A percentile compares a stretch with the other conserved stretches of the same genome.
phyloP scores from a whole-genome alignment of 2,888 invertebrate species.

The Pterobdella sp. region DNA sequence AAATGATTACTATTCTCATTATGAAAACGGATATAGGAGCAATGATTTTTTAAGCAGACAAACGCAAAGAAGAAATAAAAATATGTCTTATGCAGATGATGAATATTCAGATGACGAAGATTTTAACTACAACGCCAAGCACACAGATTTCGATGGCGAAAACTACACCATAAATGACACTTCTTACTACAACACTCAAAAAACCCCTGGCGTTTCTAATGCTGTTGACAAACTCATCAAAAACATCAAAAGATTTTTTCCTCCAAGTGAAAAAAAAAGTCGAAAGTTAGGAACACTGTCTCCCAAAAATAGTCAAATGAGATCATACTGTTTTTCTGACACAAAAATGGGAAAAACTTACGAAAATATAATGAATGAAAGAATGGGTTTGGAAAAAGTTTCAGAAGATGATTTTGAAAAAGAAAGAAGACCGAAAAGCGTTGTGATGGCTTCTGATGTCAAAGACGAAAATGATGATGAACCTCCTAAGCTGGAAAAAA shows the following conservation, averaged over 20 bases:
- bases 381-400: background rate
- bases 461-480: background rate
- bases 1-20: background rate
- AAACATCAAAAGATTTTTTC: conserved; percentile 15
- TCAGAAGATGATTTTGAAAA: background rate
- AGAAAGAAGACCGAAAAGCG: background rate
- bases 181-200: background rate
- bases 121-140: background rate
- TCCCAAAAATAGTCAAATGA: background rate
- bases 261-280: background rate
- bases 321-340: conserved; percentile 18
- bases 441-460: background rate
- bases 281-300: background rate
- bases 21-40: background rate
- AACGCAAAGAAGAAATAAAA: background rate
- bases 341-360: conserved; percentile 21
- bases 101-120: background rate
- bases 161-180: background rate
- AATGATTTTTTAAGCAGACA: conserved; percentile 6
- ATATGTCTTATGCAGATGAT: background rate
- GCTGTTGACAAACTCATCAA: conserved; percentile 15
- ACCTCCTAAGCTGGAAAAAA: background rate
- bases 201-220: background rate
- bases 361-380: background rate
- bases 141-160: background rate